Percentiles rank a stretch among this genome's conserved stretches.
These are phyloP conservation scores for Chrysocyon brachyurus DNA, from an alignment of 2,797 vertebrate species.

Conservation along the genomic window DNA sequence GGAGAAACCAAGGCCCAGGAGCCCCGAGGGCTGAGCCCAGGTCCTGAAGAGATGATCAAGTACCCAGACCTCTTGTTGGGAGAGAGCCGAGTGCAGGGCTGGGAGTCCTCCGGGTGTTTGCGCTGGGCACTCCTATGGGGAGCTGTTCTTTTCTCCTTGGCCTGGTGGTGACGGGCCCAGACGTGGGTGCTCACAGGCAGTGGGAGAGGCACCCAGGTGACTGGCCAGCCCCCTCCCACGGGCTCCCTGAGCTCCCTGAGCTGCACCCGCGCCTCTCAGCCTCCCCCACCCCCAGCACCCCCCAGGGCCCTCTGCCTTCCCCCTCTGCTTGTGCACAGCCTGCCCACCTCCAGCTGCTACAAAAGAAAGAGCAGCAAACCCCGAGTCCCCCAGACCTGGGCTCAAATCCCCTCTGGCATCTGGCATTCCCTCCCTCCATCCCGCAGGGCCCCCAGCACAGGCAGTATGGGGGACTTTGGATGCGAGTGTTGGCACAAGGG, in stretches of 20 bases:
- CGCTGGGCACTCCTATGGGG: neutral
- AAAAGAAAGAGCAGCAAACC: neutral
- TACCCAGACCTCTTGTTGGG: neutral
- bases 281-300: neutral
- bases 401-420: neutral
- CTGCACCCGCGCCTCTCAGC: neutral
- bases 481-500: accelerated
- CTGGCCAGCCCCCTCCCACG: neutral
- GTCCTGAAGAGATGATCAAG: neutral
- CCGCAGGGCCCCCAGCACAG: neutral
- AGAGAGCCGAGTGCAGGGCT: neutral
- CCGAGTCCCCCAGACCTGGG: neutral
- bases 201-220: neutral
- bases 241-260: neutral
- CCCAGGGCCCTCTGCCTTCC: neutral
- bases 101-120: neutral
- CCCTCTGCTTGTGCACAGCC: neutral
- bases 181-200: neutral
- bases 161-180: neutral
- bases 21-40: neutral
- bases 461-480: no score
- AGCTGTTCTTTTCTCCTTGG: neutral
- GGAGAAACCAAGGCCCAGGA: neutral
- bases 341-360: neutral
- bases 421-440: neutral